phyloP scores from a whole-genome alignment of 2,113 vertebrate genomes.

The Cephalopterus ornatus region DNA sequence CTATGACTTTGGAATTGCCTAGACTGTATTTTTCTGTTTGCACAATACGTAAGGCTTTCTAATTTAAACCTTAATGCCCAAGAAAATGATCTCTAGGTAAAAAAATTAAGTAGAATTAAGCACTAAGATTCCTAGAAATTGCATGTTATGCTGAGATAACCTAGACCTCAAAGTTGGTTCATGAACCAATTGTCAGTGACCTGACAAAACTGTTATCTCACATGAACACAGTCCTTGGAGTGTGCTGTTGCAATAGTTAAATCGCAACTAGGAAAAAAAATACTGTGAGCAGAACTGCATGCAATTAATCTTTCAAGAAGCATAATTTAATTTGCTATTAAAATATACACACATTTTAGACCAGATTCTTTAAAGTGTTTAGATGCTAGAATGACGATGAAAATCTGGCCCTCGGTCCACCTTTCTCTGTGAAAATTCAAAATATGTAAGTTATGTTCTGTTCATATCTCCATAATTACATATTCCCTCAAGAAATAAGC shows the following conservation, averaged over 20 bases:
- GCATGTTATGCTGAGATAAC: background rate
- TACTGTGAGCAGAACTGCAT: background rate
- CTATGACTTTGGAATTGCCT: background rate
- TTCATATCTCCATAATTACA: slow-evolving; percentile 1
- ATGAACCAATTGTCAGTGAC: background rate
- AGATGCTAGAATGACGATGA: background rate
- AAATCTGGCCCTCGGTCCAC: background rate
- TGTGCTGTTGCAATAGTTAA: background rate
- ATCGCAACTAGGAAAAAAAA: background rate
- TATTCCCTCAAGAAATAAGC: background rate
- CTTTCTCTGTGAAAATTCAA: background rate
- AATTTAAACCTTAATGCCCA: background rate
- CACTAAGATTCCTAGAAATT: background rate
- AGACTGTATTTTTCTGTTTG: background rate
- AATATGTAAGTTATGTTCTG: background rate
- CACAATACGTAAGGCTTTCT: background rate
- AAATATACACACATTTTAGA: background rate
- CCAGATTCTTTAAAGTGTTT: background rate
- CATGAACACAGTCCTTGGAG: background rate
- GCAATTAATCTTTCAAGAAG: background rate
- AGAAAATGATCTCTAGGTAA: background rate
- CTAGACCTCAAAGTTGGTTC: background rate
- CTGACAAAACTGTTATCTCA: background rate
- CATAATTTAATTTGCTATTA: background rate
- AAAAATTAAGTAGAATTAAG: background rate